phyloP scores from a whole-genome alignment of 2,113 vertebrate species.

The Thalassarche chlororhynchos region DNA sequence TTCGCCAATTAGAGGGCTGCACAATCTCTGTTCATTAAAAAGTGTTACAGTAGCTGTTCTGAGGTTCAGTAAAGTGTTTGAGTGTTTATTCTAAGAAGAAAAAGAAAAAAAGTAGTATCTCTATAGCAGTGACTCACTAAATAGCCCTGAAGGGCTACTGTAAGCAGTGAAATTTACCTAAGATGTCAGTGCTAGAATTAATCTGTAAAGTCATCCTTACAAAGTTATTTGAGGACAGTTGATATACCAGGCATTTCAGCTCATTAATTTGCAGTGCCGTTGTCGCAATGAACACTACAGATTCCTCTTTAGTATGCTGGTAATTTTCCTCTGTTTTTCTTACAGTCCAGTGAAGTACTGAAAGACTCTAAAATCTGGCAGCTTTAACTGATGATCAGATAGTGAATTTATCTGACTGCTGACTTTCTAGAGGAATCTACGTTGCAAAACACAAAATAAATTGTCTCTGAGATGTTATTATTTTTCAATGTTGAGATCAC shows the following conservation, averaged over 20 bases:
- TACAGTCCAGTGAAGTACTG: not conserved
- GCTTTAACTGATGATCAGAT: not conserved
- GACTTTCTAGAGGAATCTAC: not conserved
- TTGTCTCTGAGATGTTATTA: not conserved
- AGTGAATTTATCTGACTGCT: not conserved
- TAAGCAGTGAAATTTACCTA: not conserved
- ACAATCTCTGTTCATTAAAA: not conserved
- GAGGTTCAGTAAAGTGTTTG: not conserved
- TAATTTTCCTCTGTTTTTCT: not conserved
- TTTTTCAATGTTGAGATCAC: not conserved
- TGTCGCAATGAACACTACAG: not conserved
- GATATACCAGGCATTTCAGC: not conserved
- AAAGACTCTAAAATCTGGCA: not conserved
- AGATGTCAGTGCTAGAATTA: not conserved
- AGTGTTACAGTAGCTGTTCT: not conserved
- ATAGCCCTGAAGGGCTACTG: not conserved
- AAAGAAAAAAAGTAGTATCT: not conserved
- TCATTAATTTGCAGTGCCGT: not conserved
- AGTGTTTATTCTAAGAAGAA: not conserved
- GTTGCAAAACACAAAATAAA: not conserved
- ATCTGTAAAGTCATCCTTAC: not conserved
- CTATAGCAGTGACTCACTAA: not conserved
- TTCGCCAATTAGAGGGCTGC: not conserved
- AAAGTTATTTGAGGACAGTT: not conserved
- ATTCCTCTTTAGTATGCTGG: not conserved